phyloP scores from a whole-genome alignment of 2,888 invertebrate species.

The Phaedon cochleariae region DNA sequence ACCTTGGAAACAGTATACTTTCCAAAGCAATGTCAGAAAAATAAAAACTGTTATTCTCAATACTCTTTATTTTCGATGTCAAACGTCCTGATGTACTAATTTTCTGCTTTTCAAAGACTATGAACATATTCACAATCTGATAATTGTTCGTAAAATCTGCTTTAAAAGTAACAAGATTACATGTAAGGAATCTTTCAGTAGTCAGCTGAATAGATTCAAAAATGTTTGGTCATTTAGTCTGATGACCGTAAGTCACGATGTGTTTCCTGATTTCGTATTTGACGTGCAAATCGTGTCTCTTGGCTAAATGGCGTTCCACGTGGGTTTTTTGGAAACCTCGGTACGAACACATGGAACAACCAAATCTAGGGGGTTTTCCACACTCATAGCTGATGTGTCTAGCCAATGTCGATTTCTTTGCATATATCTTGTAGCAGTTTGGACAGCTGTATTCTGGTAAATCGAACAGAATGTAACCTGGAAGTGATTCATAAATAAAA shows the following conservation, averaged over 20 bases:
- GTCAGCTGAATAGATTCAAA: too few species aligned
- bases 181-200: too few species aligned
- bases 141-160: too few species aligned
- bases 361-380: conserved; percentile 53
- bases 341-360: conserved; percentile 52
- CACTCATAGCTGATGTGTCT: conserved; percentile 55
- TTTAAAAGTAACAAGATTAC: too few species aligned
- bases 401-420: conserved; percentile 47
- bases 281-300: conserved; percentile 50
- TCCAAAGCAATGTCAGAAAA: too few species aligned
- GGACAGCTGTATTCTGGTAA: conserved; percentile 43
- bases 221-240: conserved; percentile 6
- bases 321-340: conserved; percentile 53
- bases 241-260: conserved; percentile 39
- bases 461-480: conserved; percentile 43
- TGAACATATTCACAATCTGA: too few species aligned
- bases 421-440: conserved; percentile 47
- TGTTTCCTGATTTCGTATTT: conserved; percentile 46
- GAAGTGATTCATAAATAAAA: conserved; percentile 19
- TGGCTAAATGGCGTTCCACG: conserved; percentile 52
- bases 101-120: too few species aligned
- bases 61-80: too few species aligned
- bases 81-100: too few species aligned
- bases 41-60: too few species aligned
- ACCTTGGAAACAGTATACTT: too few species aligned